phyloP scores from a whole-genome alignment of 1,140 invertebrate species.

The Mesaphorura yosii region DNA sequence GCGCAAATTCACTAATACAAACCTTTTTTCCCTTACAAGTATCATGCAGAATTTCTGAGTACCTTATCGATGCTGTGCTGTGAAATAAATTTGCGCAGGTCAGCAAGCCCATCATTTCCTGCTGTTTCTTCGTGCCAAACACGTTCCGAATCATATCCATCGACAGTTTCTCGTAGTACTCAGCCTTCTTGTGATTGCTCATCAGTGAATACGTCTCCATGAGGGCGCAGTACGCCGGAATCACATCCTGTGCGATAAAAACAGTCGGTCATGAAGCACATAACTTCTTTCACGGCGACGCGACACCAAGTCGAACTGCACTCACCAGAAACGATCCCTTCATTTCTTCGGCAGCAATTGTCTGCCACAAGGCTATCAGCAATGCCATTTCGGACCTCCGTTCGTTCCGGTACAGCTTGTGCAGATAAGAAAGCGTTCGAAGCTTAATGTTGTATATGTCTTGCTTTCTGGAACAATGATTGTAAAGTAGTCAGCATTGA shows the following conservation, averaged over 20 bases:
- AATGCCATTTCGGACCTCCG: conserved; percentile 17
- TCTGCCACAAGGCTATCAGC: conserved; percentile 19
- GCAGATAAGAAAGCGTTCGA: conserved; percentile 22
- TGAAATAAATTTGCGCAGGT: conserved; percentile 22
- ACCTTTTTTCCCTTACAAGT: background rate
- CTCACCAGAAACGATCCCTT: conserved; percentile 3
- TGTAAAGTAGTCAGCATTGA: too few species aligned
- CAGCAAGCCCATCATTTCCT: conserved; percentile 17
- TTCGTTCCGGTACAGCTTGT: conserved; percentile 15
- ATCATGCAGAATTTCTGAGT: background rate
- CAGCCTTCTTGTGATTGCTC: conserved; percentile 12
- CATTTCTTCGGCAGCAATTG: conserved; percentile 12
- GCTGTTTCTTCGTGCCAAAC: conserved; percentile 6
- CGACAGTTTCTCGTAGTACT: conserved; percentile 17
- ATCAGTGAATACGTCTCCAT: conserved; percentile 19
- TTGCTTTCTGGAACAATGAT: background rate
- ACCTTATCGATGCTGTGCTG: background rate
- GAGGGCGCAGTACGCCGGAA: conserved; percentile 26
- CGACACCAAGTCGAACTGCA: too few species aligned
- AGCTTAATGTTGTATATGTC: conserved; percentile 14
- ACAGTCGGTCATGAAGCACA: too few species aligned
- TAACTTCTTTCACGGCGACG: too few species aligned
- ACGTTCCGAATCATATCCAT: conserved; percentile 10
- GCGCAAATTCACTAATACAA: background rate
- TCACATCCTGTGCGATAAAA: conserved; percentile 18